Conservation (phyloP, 2,888 invertebrate species). For the Oscheius onirici region DNA sequence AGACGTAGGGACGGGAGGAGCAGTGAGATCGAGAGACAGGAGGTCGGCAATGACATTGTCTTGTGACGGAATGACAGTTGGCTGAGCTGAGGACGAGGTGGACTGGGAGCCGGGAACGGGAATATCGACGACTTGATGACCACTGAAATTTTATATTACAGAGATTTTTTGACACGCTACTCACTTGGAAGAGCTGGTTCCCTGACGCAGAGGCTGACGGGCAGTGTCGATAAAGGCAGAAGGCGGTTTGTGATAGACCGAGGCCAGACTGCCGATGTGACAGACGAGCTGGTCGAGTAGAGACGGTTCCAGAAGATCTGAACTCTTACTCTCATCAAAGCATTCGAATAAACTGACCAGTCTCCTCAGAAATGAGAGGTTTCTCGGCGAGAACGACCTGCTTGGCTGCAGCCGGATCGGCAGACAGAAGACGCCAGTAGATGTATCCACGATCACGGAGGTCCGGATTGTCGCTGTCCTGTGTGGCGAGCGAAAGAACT, state of each 20-base stretch:
- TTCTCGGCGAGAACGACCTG: conserved; percentile 97
- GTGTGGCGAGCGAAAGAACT: conserved; percentile 76
- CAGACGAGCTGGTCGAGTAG: conserved; percentile 94
- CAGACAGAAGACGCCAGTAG: conserved; percentile 97
- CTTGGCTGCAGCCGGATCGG: conserved; percentile 98
- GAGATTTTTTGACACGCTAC: neutral
- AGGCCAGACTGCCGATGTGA: conserved; percentile 95
- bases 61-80: conserved; percentile 77
- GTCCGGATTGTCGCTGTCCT: conserved; percentile 95
- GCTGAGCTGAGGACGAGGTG: conserved; percentile 1
- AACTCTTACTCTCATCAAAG: neutral
- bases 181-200: conserved; percentile 33
- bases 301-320: conserved; percentile 95
- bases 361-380: conserved; percentile 90
- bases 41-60: conserved; percentile 96
- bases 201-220: conserved; percentile 73
- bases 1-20: conserved; percentile 61
- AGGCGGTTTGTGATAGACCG: conserved; percentile 98
- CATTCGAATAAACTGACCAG: conserved; percentile 29
- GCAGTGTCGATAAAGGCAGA: conserved; percentile 92
- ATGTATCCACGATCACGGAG: conserved; percentile 97
- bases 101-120: neutral
- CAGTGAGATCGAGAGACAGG: conserved; percentile 92
- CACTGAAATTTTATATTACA: conserved; percentile 41
- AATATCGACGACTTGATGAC: conserved; percentile 33